These are phyloP conservation scores for Platalea minor DNA, from an alignment of 2,797 vertebrate genomes.

Conservation along the genomic window DNA sequence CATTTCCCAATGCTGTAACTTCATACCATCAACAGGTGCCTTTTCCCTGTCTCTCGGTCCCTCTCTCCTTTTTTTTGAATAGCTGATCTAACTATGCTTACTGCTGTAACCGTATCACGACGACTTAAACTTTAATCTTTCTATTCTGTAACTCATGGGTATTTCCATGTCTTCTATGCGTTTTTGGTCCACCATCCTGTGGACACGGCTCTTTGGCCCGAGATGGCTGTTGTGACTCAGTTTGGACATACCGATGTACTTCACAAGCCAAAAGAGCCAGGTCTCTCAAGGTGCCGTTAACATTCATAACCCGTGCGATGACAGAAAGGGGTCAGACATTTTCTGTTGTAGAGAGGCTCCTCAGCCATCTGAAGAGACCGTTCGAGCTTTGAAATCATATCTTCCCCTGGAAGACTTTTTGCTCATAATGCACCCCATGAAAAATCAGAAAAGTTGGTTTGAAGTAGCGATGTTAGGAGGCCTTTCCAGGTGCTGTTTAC, in stretches of 20 bases:
- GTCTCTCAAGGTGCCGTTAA: not conserved
- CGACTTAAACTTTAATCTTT: not conserved
- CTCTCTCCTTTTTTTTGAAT: not conserved
- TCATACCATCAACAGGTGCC: not conserved
- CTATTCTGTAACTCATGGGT: rapidly evolving
- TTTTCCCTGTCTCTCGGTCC: not conserved
- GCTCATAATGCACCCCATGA: not conserved
- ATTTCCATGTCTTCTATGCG: not conserved
- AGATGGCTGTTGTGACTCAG: not conserved
- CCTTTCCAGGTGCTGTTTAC: not conserved
- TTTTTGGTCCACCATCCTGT: not conserved
- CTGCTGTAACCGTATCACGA: not conserved
- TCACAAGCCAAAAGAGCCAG: not conserved
- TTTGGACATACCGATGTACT: not conserved
- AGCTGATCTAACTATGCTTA: not conserved
- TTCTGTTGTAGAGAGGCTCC: not conserved
- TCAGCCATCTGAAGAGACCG: not conserved
- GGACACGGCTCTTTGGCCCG: not conserved
- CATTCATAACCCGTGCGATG: not conserved
- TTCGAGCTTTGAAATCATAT: not conserved
- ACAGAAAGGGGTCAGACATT: not conserved
- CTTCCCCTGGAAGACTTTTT: not conserved
- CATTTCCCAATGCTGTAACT: slow-evolving; percentile 22
- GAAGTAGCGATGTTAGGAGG: not conserved
- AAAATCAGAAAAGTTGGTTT: not conserved